Evolutionary conservation across 2,113 vertebrate species (phyloP), one percentile per base, ranked within the genome.

Genomic region (Pelecanus crispus): DNA sequence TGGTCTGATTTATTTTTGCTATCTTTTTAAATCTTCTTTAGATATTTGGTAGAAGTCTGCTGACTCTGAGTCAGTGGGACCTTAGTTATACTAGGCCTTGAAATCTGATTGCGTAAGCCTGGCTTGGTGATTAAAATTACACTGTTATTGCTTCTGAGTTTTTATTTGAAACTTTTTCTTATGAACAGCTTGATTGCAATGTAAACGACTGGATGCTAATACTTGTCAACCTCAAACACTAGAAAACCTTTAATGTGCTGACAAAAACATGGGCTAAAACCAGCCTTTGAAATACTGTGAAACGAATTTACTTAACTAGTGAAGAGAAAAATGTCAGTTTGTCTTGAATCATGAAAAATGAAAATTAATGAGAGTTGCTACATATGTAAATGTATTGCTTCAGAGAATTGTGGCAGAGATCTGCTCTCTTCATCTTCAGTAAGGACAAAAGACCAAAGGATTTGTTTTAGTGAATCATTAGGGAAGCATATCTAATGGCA

Each of bases 291-390:
- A 97, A 94, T 72, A 32, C 6, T 38, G 47, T 91, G 83, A 81
- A 53, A 88, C 92, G 61, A 90, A 86, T 90, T 86, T 88, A 89
- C 58, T 95, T 56, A 74, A 91, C 71, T 73, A 78, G 63, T 26
- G 52, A 90, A 66, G 83, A 78, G 47, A 83, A 55, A 92, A 95
- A 85, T 78, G 83, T 77, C 84, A 92, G 71, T 93, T 93, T 94
- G 66, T 78, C 81, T 94, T 78, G 84, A 92, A 66, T 92, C 22
- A 28, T n/a, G 59, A 58, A 92, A 68, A 88, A 91, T 85, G 56
- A 91, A 95, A 97, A 90, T 90, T 95, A 96, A 96, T 92, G 67
- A 86, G 86, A 45, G 36, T 65, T 85, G 49, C 45, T 89, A 58
- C 62, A 61, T 87, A 95, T 94, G 66, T 94, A 94, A 95, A 95